Conservation (phyloP, 2,113 vertebrate species). For the Perognathus longimembris region DNA sequence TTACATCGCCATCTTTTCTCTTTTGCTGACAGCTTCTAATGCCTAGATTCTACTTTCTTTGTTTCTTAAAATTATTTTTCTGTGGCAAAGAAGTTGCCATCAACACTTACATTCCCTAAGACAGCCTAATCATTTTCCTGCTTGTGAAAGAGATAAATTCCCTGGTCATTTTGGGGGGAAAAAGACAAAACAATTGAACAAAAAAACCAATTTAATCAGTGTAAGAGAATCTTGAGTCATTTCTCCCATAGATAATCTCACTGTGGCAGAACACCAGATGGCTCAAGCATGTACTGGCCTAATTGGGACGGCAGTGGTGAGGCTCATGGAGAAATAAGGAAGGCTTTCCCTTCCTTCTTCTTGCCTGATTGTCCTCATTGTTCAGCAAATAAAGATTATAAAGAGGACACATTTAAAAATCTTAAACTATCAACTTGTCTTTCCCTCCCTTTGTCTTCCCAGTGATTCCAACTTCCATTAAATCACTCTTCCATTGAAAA, state of each 20-base stretch:
- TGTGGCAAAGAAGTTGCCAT: constrained; percentile 46
- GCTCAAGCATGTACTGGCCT: neutral
- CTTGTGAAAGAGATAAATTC: constrained; percentile 33
- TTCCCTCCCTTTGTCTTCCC: neutral
- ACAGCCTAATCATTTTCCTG: constrained; percentile 10
- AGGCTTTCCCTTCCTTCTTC: neutral
- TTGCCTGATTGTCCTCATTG: neutral
- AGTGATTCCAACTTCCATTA: neutral
- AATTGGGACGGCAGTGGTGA: neutral
- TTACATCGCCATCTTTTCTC: constrained; percentile 81
- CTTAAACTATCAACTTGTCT: neutral
- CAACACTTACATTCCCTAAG: neutral
- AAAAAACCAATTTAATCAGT: neutral
- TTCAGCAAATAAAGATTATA: constrained; percentile 19
- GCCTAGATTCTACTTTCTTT: constrained; percentile 72
- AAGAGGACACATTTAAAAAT: neutral
- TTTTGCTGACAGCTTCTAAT: constrained; percentile 79
- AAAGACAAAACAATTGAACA: neutral
- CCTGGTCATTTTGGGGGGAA: neutral
- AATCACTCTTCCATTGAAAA: neutral
- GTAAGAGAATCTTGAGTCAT: neutral
- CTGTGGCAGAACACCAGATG: neutral
- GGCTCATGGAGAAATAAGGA: neutral
- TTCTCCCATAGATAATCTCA: neutral
- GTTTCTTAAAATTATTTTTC: constrained; percentile 62